Conservation (phyloP, 2,888 invertebrate species). For the Chloroclystis v-ata region DNA sequence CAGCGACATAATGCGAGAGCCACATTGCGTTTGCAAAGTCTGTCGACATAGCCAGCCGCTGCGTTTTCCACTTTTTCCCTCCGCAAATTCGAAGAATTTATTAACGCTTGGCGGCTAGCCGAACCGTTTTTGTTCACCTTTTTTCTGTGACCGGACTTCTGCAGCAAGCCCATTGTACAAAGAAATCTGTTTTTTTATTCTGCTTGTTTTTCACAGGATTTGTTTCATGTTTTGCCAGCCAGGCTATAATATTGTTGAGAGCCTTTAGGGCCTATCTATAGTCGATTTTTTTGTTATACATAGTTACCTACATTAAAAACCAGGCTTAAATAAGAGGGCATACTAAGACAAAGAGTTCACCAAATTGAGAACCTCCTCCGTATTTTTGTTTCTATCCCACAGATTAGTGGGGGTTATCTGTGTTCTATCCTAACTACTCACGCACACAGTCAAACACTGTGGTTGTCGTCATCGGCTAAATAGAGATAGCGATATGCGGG, state of each 20-base stretch:
- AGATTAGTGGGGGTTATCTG: too few relatives aligned
- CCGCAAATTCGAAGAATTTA: slow-evolving; percentile 70
- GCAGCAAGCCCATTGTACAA: slow-evolving; percentile 49
- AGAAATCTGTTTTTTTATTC: slow-evolving; percentile 42
- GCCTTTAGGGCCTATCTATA: too few relatives aligned
- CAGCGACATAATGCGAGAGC: slow-evolving; percentile 21
- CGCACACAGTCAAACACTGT: too few relatives aligned
- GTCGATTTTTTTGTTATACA: too few relatives aligned
- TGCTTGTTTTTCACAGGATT: slow-evolving; percentile 31
- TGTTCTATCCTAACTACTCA: too few relatives aligned
- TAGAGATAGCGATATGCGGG: too few relatives aligned
- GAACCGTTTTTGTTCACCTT: slow-evolving; percentile 59
- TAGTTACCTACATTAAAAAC: too few relatives aligned
- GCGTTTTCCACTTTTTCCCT: slow-evolving; percentile 48
- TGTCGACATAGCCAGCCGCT: slow-evolving; percentile 37
- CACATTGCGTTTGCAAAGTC: slow-evolving; percentile 28
- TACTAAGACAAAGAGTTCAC: too few relatives aligned
- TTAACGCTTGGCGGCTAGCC: slow-evolving; percentile 72
- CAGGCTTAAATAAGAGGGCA: too few relatives aligned
- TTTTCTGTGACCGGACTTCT: slow-evolving; percentile 54
- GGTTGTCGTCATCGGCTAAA: too few relatives aligned
- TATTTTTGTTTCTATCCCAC: too few relatives aligned
- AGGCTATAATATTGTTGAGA: not conserved
- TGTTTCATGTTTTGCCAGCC: slow-evolving; percentile 3
- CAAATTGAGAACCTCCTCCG: too few relatives aligned